A percentile compares a stretch with the other conserved stretches of the same genome.
These are phyloP conservation scores for Drosophila putrida DNA, from an alignment of 2,888 invertebrate genomes.

Conservation along the genomic window DNA sequence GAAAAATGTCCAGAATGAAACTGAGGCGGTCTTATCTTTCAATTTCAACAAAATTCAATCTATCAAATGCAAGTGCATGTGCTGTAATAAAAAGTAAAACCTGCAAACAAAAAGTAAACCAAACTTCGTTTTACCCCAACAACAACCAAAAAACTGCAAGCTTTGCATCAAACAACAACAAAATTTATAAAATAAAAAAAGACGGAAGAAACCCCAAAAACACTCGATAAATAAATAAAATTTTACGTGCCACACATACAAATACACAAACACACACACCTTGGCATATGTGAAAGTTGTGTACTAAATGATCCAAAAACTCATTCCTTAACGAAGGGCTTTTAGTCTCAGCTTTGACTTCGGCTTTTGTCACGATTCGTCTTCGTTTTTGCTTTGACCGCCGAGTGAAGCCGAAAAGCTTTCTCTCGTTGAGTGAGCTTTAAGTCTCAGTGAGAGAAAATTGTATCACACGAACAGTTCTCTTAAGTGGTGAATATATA, in stretches of 20 bases:
- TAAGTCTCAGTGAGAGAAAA: background rate
- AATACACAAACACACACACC: constrained; percentile 18
- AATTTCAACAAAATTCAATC: constrained; percentile 61
- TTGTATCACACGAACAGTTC: constrained; percentile 3
- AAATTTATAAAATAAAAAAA: constrained; percentile 17
- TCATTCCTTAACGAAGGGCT: constrained; percentile 33
- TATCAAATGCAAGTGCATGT: constrained; percentile 60
- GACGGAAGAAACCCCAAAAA: constrained; percentile 18
- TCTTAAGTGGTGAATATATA: constrained; percentile 51
- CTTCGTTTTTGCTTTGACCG: constrained; percentile 8
- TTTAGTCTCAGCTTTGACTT: background rate
- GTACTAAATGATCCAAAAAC: constrained; percentile 72
- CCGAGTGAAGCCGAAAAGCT: constrained; percentile 36
- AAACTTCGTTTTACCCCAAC: constrained; percentile 40
- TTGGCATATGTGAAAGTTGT: constrained; percentile 47
- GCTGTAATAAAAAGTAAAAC: constrained; percentile 46
- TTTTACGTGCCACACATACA: constrained; percentile 54
- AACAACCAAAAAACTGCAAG: constrained; percentile 36
- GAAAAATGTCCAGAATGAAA: background rate
- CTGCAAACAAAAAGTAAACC: constrained; percentile 41
- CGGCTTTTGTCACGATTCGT: constrained; percentile 8
- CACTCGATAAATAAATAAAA: constrained; percentile 76
- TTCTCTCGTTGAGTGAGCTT: constrained; percentile 43
- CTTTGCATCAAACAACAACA: constrained; percentile 22
- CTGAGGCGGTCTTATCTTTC: constrained; percentile 41